Conservation (phyloP, 2,888 invertebrate genomes). For the Eupithecia subumbrata region DNA sequence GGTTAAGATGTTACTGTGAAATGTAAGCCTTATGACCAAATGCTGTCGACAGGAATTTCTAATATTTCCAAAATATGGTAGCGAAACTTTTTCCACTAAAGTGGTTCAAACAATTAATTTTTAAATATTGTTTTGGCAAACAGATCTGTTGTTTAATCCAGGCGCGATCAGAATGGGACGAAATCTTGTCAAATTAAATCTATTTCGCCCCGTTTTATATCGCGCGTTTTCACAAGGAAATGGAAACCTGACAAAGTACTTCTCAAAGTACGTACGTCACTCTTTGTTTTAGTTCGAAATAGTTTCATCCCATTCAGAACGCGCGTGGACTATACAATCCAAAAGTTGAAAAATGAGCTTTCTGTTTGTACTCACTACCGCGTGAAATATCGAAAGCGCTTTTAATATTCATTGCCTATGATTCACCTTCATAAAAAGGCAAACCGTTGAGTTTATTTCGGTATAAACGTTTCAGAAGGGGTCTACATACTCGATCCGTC, state of each 20-base stretch:
- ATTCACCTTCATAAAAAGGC: constrained; percentile 3
- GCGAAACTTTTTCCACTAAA: neutral
- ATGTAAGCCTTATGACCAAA: neutral
- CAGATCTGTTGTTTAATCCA: neutral
- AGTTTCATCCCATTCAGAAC: neutral
- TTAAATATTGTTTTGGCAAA: neutral
- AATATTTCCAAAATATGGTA: neutral
- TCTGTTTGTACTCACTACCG: neutral
- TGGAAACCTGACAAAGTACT: neutral
- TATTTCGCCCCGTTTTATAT: neutral
- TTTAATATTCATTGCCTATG: constrained; percentile 16
- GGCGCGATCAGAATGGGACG: neutral
- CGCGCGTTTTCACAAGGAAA: neutral
- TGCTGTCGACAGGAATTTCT: neutral
- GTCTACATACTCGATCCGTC: neutral
- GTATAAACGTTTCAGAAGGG: neutral
- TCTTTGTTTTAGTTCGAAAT: neutral
- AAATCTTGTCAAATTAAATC: neutral
- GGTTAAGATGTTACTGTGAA: neutral
- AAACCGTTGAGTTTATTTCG: constrained; percentile 12
- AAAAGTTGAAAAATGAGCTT: neutral
- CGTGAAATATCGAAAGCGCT: neutral
- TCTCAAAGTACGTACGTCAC: neutral
- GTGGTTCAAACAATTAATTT: neutral
- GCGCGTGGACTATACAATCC: neutral